phyloP scores from a whole-genome alignment of 2,113 vertebrate genomes.

The Fregetta grallaria region DNA sequence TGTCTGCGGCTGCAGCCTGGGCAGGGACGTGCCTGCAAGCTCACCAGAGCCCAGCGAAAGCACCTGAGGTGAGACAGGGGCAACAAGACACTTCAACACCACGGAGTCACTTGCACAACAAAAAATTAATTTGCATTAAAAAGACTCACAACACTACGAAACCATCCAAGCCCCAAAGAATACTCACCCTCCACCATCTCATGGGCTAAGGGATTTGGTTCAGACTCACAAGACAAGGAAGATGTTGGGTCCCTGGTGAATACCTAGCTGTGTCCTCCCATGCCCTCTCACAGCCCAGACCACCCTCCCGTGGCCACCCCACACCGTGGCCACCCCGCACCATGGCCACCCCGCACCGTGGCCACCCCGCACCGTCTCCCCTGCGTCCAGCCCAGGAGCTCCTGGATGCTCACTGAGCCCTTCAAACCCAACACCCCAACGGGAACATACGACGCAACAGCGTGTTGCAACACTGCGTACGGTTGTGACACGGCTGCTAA shows the following conservation, averaged over 20 bases:
- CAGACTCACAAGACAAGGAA: neutral
- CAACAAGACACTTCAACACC: neutral
- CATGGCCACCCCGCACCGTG: neutral
- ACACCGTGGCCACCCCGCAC: neutral
- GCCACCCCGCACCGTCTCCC: neutral
- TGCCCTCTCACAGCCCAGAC: neutral
- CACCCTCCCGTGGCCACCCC: neutral
- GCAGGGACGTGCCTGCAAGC: neutral
- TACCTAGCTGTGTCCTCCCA: neutral
- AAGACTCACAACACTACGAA: rapidly evolving
- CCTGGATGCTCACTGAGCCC: neutral
- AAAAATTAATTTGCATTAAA: no score
- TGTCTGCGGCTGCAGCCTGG: neutral
- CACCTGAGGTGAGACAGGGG: rapidly evolving
- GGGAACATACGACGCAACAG: rapidly evolving
- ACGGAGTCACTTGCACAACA: rapidly evolving
- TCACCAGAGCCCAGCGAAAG: neutral
- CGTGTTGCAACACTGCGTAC: rapidly evolving
- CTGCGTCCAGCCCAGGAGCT: neutral
- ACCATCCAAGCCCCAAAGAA: neutral
- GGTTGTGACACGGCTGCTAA: neutral
- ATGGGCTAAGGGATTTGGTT: neutral
- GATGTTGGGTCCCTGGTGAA: rapidly evolving
- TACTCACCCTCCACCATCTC: neutral
- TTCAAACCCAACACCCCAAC: neutral